phyloP scores from a whole-genome alignment of 2,113 vertebrate species.

The Rhabdornis inornatus region DNA sequence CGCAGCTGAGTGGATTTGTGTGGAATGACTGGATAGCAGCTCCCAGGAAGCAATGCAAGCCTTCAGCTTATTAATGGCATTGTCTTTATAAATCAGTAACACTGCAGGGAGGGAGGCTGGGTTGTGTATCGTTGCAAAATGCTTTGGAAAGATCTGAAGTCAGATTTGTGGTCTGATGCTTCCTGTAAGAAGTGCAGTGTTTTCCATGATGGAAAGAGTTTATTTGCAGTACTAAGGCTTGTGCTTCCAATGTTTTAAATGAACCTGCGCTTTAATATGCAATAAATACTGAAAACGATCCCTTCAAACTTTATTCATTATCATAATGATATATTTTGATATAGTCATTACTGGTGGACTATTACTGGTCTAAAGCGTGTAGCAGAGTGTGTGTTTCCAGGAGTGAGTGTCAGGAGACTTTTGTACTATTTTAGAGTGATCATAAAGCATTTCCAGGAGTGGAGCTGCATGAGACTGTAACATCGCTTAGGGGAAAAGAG shows the following conservation, averaged over 20 bases:
- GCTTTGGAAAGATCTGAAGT: not conserved
- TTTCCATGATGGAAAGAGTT: not conserved
- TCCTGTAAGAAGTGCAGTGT: not conserved
- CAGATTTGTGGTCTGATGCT: not conserved
- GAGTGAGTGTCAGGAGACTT: not conserved
- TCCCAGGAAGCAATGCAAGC: not conserved
- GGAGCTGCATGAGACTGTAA: not conserved
- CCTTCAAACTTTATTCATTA: not conserved
- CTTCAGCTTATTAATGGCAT: not conserved
- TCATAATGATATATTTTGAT: not conserved
- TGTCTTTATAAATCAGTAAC: not conserved
- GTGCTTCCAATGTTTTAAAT: not conserved
- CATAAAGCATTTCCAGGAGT: slow-evolving; percentile 14
- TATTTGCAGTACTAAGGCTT: not conserved
- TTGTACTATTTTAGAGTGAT: not conserved
- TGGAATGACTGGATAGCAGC: not conserved
- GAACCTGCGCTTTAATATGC: not conserved
- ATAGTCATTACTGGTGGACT: not conserved
- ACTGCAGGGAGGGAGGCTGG: not conserved
- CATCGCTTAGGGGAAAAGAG: not conserved
- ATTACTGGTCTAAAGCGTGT: not conserved
- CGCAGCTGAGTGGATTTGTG: not conserved
- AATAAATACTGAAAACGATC: not conserved
- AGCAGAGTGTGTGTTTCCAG: not conserved
- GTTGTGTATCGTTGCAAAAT: not conserved